These are phyloP conservation scores for Seriola quinqueradiata DNA, from an alignment of 2,113 vertebrate genomes.

Conservation along the genomic window DNA sequence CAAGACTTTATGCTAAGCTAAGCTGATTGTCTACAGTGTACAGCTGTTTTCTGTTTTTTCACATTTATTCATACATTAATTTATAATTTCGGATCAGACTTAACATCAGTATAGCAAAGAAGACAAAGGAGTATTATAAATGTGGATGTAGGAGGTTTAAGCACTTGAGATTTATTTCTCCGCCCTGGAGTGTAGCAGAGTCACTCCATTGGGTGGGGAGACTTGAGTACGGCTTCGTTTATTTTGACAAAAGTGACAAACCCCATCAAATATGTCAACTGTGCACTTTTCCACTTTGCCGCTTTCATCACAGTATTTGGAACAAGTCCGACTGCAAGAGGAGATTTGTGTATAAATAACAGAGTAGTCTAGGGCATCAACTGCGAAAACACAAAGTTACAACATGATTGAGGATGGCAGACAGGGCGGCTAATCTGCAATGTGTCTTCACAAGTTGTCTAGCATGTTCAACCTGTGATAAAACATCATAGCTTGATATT, in stretches of 20 bases:
- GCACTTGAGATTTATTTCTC: constrained; percentile 36
- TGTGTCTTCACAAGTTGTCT: constrained; percentile 56
- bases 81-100: constrained; percentile 13
- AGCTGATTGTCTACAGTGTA: neutral
- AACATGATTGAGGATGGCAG: constrained; percentile 49
- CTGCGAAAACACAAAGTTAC: constrained; percentile 29
- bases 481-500: constrained; percentile 64
- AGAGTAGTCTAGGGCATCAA: constrained; percentile 30
- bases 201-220: constrained; percentile 36
- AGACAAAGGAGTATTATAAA: constrained; percentile 46
- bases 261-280: constrained; percentile 53
- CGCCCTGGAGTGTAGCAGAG: constrained; percentile 46
- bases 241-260: constrained; percentile 61
- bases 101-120: constrained; percentile 37
- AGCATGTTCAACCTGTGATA: constrained; percentile 65
- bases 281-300: constrained; percentile 31
- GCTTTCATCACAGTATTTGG: constrained; percentile 39
- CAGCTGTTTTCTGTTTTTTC: neutral
- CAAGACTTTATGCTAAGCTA: neutral
- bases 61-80: constrained; percentile 24
- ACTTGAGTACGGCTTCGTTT: constrained; percentile 36
- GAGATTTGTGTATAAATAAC: constrained; percentile 16
- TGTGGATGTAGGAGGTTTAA: constrained; percentile 32
- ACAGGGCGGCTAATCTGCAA: constrained; percentile 49
- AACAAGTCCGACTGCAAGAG: constrained; percentile 22